Base-by-base conservation (phyloP, 2,113 vertebrate genomes). In the Atrichornis clamosus region DNA sequence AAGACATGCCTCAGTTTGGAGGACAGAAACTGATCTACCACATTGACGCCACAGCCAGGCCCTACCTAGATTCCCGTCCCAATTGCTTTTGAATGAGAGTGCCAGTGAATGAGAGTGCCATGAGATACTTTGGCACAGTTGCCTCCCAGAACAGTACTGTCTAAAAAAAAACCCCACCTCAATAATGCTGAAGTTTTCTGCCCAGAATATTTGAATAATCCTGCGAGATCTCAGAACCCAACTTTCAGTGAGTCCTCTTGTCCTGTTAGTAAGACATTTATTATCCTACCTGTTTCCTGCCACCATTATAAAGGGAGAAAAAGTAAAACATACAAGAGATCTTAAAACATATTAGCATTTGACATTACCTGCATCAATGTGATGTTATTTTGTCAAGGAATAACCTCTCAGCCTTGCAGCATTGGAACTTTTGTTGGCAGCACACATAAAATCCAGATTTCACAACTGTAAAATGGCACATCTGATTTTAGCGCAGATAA, bases 401-500 rank as follows among this genome's bases (percentile, higher is more conserved):
- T 56, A 87, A 64, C 26, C 52, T 70, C 33, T 52, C 2, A 2
- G 63, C n/a, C 60, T 85, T 60, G 12, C 62, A 87, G 23, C 56
- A 82, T 72, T 15, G 63, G 12, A 84, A n/a, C 15, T 27, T 68
- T 89, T 89, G 28, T 56, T 70, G 42, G 24, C 52, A 81, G 18
- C 33, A 33, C 16, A 53, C 18, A 44, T 35, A 55, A 87, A 82
- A 65, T 59, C 27, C 14, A 15, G n/a, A 65, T 78, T 70, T 50
- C 35, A 64, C 26, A 89, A 73, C 8, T 32, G 27, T 73, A 87
- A 91, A 94, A 81, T 1, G 5, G 41, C 49, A 72, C 14, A 73
- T 41, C 37, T 69, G 70, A 89, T 67, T 87, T 83, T 63, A 90
- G 37, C 27, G 70, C 30, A 82, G 81, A 93, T 73, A 72, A 89